Evolutionary conservation across 1,140 invertebrate genomes (phyloP), one percentile per base, ranked within the genome.

Genomic region (Gonioctena quinquepunctata): DNA sequence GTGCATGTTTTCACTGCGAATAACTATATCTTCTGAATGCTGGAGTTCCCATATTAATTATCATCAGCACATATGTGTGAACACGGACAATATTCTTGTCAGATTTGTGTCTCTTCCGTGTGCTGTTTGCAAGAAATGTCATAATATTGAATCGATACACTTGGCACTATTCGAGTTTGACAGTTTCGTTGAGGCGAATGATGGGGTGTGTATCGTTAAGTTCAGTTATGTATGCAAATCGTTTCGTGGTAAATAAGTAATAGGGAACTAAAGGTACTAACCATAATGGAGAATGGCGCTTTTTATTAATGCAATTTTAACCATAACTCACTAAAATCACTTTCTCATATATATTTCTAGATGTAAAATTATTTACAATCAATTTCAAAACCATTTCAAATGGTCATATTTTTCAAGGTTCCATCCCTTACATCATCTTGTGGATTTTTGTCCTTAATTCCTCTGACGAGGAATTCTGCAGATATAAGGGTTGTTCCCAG

Each of bases 11-110:
- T n/a, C 26, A 19, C 23, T n/a, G 59, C 16, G 22, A 33, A 61
- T 26, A 61, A 33, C 23, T 27, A 18, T 28, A 33, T 61, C 23
- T 16, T 25, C 18, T 18, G 27, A 18, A 61, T 56, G 16, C 16
- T 8, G 19, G 52, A 56, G 8, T 61, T 61, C 59, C 21, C 59
- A 61, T 61, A 61, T 61, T 61, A 61, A 61, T 61, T 22, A 61
- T 56, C 18, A 23, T 56, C 52, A 56, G 3, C 16, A 19, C 18
- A 19, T 3, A 56, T 56, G 52, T 56, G 22, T 19, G 22, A 56
- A 56, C 52, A 56, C 52, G 52, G 22, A 56, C 52, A 21, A 19
- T 56, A 56, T 56, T 56, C 8, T 11, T 56, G 52, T 56, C 52
- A 23, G 18, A 56, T 56, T 19, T 1, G 22, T 2, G 52, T 11